Base-by-base conservation (phyloP, 2,888 invertebrate genomes). In the Hyposoter didymator region DNA sequence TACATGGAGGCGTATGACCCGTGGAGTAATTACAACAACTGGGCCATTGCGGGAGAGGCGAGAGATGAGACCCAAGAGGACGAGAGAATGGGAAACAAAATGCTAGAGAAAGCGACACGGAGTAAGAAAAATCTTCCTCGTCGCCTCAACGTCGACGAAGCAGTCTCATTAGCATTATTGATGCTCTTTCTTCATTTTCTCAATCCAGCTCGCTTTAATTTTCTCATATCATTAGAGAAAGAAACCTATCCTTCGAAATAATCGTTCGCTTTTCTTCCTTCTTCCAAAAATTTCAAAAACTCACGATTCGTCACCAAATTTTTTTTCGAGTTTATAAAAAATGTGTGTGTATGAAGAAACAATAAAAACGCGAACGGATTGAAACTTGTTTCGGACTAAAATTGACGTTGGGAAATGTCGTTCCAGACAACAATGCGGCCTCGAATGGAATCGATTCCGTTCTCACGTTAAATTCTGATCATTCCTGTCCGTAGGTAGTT, bases 1-100 rank as follows among this genome's bases (percentile, higher is more conserved):
- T 35, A 43, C 19, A 45, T 8, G 4, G 43, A 14, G 28, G 19
- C 8, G 85, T 83, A 86, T 83, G 86, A 86, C 85, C 85, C 80
- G 83, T 78, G 67, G 83, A 86, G 83, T 86, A 86, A 86, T 86
- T 83, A 83, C 83, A 83, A 86, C 85, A 86, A 86, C 85, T 86
- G 85, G 85, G 85, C 83, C 85, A 86, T 78, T 86, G 83, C 69
- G 78, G 78, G 78, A 81, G 83, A 80, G n/a, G 80, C 82, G 70
- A 82, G 82, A 74, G 82, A 85, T 70, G 70, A 79, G 62, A 62
- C 22, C 39, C 70, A 39, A 67, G 72, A 76, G 72, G 78, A 67
- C 49, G 70, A 75, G 78, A 64, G 47, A 45, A 67, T 49, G 52
- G 55, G 78, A 66, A 73, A 79, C 66, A 62, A 35, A 32, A 52